A percentile compares a stretch with the other conserved stretches of the same genome.
Conservation (phyloP, 2,797 vertebrate genomes). For the Neolamprologus multifasciatus region DNA sequence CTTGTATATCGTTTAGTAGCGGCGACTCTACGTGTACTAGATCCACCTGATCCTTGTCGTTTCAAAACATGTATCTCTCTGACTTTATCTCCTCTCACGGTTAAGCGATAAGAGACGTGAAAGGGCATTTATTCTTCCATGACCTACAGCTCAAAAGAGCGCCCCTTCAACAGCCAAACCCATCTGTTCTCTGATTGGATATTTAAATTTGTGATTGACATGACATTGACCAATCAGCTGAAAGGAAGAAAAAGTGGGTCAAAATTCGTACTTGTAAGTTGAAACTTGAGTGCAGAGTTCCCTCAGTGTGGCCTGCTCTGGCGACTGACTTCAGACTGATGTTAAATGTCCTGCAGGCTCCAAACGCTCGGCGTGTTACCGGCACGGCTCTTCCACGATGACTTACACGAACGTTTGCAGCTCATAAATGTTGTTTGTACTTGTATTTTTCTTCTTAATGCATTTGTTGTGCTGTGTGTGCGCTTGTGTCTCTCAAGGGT, state of each 20-base stretch:
- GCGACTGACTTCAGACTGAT: background rate
- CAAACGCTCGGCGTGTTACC: background rate
- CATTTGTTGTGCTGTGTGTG: background rate
- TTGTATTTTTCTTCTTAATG: background rate
- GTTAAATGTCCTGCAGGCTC: background rate
- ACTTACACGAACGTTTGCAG: background rate
- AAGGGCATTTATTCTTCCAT: background rate
- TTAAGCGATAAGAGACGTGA: background rate
- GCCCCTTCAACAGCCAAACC: accelerated
- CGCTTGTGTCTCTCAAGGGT: background rate
- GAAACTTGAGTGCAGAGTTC: background rate
- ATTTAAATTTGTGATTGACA: background rate
- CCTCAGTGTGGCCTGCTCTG: background rate
- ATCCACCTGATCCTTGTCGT: background rate
- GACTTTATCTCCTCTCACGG: background rate
- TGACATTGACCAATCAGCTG: background rate
- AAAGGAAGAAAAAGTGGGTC: background rate
- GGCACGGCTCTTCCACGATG: accelerated
- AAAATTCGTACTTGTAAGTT: background rate
- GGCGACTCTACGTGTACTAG: accelerated
- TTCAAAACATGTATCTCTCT: background rate
- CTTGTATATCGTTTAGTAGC: background rate
- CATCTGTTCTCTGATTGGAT: background rate
- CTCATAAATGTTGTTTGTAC: background rate
- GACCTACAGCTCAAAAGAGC: background rate